phyloP scores from a whole-genome alignment of 2,888 invertebrate genomes.

The Cerastoderma edule region DNA sequence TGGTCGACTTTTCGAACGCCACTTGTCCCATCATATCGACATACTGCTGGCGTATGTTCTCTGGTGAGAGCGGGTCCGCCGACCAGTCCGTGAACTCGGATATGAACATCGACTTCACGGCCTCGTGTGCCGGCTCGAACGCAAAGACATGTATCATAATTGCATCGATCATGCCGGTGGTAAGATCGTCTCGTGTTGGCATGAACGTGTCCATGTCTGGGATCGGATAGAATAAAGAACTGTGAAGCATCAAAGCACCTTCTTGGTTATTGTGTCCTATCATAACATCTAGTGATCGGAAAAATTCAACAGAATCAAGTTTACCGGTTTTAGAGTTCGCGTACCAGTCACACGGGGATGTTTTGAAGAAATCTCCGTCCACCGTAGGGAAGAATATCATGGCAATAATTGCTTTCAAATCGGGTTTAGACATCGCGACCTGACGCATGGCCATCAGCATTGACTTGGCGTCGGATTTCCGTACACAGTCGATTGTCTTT shows the following conservation, averaged over 20 bases:
- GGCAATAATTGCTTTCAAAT: not conserved
- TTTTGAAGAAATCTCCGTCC: slow-evolving; percentile 26
- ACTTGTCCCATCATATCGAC: slow-evolving; percentile 5
- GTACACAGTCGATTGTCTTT: not conserved
- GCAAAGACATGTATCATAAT: slow-evolving; percentile 14
- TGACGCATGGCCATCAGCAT: not conserved
- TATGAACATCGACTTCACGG: not conserved
- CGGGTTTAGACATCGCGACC: not conserved
- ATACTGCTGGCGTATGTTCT: not conserved
- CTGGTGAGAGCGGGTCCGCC: slow-evolving; percentile 1
- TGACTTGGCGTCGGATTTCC: not conserved
- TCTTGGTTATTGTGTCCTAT: slow-evolving; percentile 22
- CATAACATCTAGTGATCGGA: slow-evolving; percentile 13
- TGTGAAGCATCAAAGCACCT: slow-evolving; percentile 11
- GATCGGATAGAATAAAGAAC: slow-evolving; percentile 6
- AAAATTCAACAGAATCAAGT: slow-evolving; percentile 13
- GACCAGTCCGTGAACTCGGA: slow-evolving; percentile 20
- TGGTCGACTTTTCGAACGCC: slow-evolving; percentile 5
- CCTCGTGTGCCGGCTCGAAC: not conserved
- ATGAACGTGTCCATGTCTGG: slow-evolving; percentile 17
- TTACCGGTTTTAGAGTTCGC: not conserved
- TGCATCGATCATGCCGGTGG: not conserved
- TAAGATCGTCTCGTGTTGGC: slow-evolving; percentile 6
- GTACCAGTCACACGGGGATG: not conserved
- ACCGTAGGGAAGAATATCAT: slow-evolving; percentile 3